Evolutionary conservation across 2,888 invertebrate species (phyloP).

Genomic region (Chesias legatella): DNA sequence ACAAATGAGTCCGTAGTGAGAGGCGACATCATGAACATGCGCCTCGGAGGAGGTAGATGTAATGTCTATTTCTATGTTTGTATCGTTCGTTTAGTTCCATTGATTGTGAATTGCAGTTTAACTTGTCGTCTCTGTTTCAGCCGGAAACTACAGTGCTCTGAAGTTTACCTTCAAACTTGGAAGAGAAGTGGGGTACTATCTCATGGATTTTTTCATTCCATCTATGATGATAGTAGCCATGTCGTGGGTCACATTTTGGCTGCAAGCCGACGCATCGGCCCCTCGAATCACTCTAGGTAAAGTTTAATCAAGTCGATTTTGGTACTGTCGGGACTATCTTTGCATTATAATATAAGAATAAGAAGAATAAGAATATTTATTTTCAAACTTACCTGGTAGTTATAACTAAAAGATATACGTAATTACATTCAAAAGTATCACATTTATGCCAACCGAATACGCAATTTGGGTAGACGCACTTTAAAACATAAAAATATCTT

Average conservation of each 20-base stretch:
- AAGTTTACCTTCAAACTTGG: constrained; percentile 89
- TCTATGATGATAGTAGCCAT: constrained; percentile 92
- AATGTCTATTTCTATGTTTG: constrained; percentile 50
- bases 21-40: constrained; percentile 83
- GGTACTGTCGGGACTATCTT: too few species aligned
- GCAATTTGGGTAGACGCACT: too few species aligned
- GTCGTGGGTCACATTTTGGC: constrained; percentile 95
- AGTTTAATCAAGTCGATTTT: constrained; percentile 2
- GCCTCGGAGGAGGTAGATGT: constrained; percentile 86
- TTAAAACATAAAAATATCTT: too few species aligned
- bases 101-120: constrained; percentile 3
- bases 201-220: constrained; percentile 93
- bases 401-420: too few species aligned
- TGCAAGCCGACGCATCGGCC: constrained; percentile 91
- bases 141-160: constrained; percentile 90
- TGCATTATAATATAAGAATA: too few species aligned
- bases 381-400: too few species aligned
- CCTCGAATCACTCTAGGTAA: constrained; percentile 90
- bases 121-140: constrained; percentile 66
- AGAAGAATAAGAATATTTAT: too few species aligned
- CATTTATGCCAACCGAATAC: too few species aligned
- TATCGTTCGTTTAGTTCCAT: constrained; percentile 28
- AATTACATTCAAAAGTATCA: too few species aligned
- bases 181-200: constrained; percentile 91
- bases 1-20: constrained; percentile 86